phyloP scores from a whole-genome alignment of 1,140 invertebrate genomes.

The Halyomorpha halys region DNA sequence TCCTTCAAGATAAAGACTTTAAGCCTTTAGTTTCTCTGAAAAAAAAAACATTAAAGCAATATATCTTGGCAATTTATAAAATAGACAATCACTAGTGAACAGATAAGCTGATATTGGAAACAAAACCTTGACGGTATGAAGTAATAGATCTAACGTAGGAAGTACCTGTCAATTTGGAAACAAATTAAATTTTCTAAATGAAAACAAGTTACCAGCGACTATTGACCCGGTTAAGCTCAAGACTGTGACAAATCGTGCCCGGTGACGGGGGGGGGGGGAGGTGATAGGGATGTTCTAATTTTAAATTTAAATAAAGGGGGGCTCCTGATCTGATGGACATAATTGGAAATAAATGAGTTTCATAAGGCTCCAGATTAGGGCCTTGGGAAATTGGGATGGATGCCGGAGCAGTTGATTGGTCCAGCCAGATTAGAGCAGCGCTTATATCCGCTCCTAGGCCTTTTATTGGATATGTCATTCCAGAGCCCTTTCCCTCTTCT shows the following conservation, averaged over 20 bases:
- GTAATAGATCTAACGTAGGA: too few species aligned
- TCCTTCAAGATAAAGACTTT: too few species aligned
- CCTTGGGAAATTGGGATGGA: constrained; percentile 1
- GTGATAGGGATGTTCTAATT: neutral
- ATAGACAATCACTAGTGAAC: too few species aligned
- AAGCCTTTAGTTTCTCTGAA: too few species aligned
- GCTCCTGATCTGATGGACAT: constrained; percentile 2
- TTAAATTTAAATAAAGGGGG: neutral
- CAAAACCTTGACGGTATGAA: too few species aligned
- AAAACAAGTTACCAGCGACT: constrained; percentile 15
- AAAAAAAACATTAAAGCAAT: too few species aligned
- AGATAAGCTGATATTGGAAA: too few species aligned
- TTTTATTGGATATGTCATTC: constrained; percentile 11
- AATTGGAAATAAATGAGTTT: constrained; percentile 17
- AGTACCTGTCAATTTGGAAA: constrained; percentile 10
- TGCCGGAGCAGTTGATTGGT: too few species aligned
- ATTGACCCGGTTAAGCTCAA: neutral
- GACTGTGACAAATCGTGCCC: constrained; percentile 4
- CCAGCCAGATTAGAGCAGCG: constrained; percentile 1
- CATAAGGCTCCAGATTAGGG: constrained; percentile 4
- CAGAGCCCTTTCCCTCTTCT: too few species aligned
- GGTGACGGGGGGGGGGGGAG: neutral
- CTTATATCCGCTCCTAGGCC: neutral
- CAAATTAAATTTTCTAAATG: constrained; percentile 18
- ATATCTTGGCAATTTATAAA: too few species aligned